A percentile compares a stretch with the other conserved stretches of the same genome.
Evolutionary conservation across 2,113 vertebrate genomes (phyloP).

Genomic region (Seriola aureovittata): DNA sequence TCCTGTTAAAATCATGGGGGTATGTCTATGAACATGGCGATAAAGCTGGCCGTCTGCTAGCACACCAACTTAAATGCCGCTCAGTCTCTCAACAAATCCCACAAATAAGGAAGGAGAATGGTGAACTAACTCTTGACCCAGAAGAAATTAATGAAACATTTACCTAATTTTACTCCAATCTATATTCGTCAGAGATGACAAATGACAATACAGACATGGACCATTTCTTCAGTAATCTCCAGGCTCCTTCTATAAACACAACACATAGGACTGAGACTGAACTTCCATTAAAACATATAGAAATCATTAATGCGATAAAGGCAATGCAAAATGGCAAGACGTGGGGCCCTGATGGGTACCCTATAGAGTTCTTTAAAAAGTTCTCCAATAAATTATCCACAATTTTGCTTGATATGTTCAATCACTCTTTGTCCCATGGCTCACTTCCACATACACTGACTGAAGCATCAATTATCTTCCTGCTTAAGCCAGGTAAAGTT

Average conservation of each 20-base stretch:
- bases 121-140: neutral
- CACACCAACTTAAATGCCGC: neutral
- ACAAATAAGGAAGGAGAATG: neutral
- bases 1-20: neutral
- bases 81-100: slow-evolving; percentile 17
- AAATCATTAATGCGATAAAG: neutral
- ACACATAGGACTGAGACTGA: neutral
- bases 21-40: slow-evolving; percentile 11
- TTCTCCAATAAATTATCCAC: neutral
- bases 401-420: neutral
- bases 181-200: neutral
- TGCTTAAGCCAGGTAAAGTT: neutral
- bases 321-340: slow-evolving; percentile 5
- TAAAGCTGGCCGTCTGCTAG: neutral
- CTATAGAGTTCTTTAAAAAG: neutral
- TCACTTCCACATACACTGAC: neutral
- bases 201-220: neutral
- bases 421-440: neutral
- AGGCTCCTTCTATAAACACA: no score
- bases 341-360: neutral
- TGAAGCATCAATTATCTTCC: neutral
- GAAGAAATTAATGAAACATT: neutral
- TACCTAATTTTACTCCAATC: neutral
- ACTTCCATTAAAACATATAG: neutral
- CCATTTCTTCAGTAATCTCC: neutral